Evolutionary conservation across 2,888 invertebrate species (phyloP), one percentile per base, ranked within the genome.

Genomic region (Phorcus lineatus): DNA sequence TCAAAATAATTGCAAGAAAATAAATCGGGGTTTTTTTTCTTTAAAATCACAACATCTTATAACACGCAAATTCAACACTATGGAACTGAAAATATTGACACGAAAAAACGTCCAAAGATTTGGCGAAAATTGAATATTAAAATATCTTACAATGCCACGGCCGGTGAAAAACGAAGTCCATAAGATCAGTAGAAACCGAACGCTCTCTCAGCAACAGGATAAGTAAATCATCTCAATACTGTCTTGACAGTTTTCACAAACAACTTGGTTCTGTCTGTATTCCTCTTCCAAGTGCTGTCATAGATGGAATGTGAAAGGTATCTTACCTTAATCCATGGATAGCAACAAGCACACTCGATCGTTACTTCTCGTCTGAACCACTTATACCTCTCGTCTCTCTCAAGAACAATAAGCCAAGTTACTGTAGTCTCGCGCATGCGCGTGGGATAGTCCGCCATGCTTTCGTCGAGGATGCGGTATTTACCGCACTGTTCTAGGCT

Each of bases 401-500:
- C 62, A 62, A 62, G 62, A 62, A 62, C 62, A 62, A 62, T 62
- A 24, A n/a, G 55, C 28, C 17, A 62, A 62, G 28, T 62, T 62
- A 7, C 62, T 62, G 62, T 19, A 24, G 28, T 24, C 62, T 1
- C 81, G 85, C 84, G 85, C 85, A 80, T 82, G 83, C 84, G 84
- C 67, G 74, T 66, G 78, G 47, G 28, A 16, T 77, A 74, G 83
- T 74, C 84, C 81, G 86, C 86, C 83, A 86, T 86, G 86, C 83
- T 85, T 78, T 82, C 82, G 79, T 83, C 84, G 54, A 80, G 81
- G 67, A 36, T 83, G 80, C 85, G 87, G 84, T 83, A 84, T 82
- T 74, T 90, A 76, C 87, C 88, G 82, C 88, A 87, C 75, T 82
- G 86, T 79, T 82, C 85, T 78, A 86, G 88, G 81, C 86, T 86